phyloP scores from a whole-genome alignment of 1,140 invertebrate species.

The Branchinecta lynchi region DNA sequence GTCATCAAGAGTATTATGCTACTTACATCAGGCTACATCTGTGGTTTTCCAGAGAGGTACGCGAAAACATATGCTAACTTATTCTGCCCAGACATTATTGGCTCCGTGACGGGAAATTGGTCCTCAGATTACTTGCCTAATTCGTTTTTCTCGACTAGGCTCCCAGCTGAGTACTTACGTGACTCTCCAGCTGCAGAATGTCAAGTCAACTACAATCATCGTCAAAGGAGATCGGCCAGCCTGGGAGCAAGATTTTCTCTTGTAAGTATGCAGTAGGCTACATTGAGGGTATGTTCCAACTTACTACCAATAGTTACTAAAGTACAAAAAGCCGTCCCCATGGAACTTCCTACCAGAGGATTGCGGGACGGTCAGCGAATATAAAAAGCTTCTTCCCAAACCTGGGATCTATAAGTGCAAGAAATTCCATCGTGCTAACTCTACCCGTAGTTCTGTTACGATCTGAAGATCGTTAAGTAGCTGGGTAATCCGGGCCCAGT shows the following conservation, averaged over 20 bases:
- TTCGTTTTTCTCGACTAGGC: conserved; percentile 39
- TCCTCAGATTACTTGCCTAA: not conserved
- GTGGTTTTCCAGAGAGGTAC: not conserved
- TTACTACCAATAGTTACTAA: too few relatives aligned
- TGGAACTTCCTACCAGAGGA: too few relatives aligned
- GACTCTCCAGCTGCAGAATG: conserved; percentile 89
- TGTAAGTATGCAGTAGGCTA: conserved; percentile 52
- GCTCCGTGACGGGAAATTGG: not conserved
- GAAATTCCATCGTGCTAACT: too few relatives aligned
- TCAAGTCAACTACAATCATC: conserved; percentile 91
- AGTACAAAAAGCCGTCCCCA: too few relatives aligned
- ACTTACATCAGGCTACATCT: not conserved
- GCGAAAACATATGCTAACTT: not conserved
- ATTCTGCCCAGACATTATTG: not conserved
- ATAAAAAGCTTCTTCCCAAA: too few relatives aligned
- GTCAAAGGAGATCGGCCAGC: conserved; percentile 86
- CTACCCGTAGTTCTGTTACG: too few relatives aligned
- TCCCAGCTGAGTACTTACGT: conserved; percentile 79
- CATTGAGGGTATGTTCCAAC: too few relatives aligned
- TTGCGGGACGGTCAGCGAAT: too few relatives aligned
- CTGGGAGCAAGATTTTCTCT: conserved; percentile 97
- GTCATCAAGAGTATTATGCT: too few relatives aligned
- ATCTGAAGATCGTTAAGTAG: too few relatives aligned
- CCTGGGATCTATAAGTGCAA: too few relatives aligned
- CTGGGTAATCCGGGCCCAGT: too few relatives aligned